Conservation (phyloP, 37 sponge, comb jelly and placozoan species). For the Cladorhizidae sp. region DNA sequence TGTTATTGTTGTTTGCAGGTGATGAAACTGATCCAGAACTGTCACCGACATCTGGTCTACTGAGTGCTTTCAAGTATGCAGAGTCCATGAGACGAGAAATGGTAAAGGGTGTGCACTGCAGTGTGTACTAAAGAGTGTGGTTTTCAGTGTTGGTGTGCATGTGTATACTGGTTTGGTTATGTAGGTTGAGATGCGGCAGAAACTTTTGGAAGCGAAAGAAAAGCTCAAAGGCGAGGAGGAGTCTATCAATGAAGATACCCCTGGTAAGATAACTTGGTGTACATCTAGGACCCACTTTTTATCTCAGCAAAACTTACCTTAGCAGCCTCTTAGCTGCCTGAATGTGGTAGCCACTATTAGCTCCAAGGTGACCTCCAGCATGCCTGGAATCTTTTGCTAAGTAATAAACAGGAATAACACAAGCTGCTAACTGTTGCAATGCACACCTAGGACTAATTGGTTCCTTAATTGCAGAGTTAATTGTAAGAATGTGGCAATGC, state of each 20-base stretch:
- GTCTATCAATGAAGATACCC: conserved; percentile 56
- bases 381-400: no score
- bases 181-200: conserved; percentile 81
- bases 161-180: no score
- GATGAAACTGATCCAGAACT: not conserved
- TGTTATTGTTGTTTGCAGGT: not conserved
- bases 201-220: conserved; percentile 56
- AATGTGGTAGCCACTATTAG: no score
- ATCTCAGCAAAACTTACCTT: no score
- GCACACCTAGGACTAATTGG: no score
- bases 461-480: no score
- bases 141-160: not conserved
- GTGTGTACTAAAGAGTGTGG: not conserved
- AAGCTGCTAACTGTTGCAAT: no score
- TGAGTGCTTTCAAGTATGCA: conserved; percentile 60
- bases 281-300: no score
- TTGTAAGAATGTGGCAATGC: no score
- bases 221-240: conserved; percentile 38
- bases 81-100: conserved; percentile 77
- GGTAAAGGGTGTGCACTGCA: conserved; percentile 14
- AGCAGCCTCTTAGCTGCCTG: no score
- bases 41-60: conserved; percentile 29
- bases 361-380: no score
- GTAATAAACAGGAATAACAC: no score
- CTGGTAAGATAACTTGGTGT: conserved; percentile 45